Conservation (phyloP, 2,888 invertebrate genomes). For the Apamea epomidion region DNA sequence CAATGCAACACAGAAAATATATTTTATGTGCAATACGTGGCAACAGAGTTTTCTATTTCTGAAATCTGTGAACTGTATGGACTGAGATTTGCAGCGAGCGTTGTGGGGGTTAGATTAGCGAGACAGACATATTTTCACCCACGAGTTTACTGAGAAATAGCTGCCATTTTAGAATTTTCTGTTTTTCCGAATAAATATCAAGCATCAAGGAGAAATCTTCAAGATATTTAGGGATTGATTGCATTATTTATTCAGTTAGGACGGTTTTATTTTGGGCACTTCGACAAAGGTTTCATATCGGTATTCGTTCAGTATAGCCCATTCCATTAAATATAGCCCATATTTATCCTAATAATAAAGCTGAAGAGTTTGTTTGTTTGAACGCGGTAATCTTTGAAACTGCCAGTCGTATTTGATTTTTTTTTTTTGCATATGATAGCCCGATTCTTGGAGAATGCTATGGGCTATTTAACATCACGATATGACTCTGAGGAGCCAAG, state of each 20-base stretch:
- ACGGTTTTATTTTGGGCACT: constrained; percentile 8
- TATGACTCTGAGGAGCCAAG: background rate
- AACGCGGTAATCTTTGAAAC: background rate
- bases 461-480: background rate
- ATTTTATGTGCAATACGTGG: constrained; percentile 61
- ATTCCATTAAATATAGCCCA: background rate
- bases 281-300: background rate
- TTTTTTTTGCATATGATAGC: background rate
- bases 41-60: constrained; percentile 56
- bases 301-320: background rate
- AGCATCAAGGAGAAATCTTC: background rate
- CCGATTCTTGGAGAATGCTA: background rate
- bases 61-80: constrained; percentile 49
- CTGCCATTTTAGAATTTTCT: background rate
- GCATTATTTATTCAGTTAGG: constrained; percentile 1
- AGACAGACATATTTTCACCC: constrained; percentile 26
- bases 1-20: constrained; percentile 49
- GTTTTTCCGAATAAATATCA: constrained; percentile 6
- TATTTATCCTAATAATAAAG: background rate
- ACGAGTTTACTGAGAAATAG: background rate
- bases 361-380: background rate
- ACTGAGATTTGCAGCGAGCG: constrained; percentile 41
- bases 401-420: background rate
- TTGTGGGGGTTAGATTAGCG: constrained; percentile 34
- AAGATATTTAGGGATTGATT: background rate